A percentile compares a stretch with the other conserved stretches of the same genome.
Evolutionary conservation across 2,888 invertebrate species (phyloP).

Genomic region (Hypolimnas misippus): DNA sequence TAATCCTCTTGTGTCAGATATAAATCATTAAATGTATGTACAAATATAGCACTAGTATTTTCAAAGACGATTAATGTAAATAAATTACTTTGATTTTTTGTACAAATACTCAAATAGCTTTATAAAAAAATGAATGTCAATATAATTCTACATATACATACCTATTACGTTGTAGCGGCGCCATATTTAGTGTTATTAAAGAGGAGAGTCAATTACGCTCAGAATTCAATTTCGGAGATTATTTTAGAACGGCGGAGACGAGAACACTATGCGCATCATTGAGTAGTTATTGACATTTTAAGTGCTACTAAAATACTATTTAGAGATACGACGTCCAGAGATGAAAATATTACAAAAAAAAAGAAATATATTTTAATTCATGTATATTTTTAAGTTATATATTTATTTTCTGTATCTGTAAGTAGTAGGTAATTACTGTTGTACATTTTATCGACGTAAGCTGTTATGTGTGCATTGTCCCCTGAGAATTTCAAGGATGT

Average conservation of each 20-base stretch:
- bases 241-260: conserved; percentile 19
- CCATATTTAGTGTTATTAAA: conserved; percentile 34
- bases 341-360: neutral
- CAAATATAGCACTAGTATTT: neutral
- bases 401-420: neutral
- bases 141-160: conserved; percentile 4
- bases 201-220: conserved; percentile 28
- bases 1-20: conserved; percentile 1
- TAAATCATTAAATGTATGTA: neutral
- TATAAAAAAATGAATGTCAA: neutral
- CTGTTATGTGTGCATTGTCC: neutral
- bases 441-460: conserved; percentile 4
- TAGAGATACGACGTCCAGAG: neutral
- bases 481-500: conserved; percentile 7
- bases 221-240: conserved; percentile 33
- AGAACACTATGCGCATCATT: conserved; percentile 20
- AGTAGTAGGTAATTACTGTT: too few species aligned
- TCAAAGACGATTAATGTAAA: neutral
- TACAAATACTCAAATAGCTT: neutral
- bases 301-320: conserved; percentile 21
- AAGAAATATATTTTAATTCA: neutral
- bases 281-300: conserved; percentile 18
- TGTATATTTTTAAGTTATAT: neutral
- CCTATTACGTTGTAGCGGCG: conserved; percentile 20
- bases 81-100: neutral